Evolutionary conservation across 2,888 invertebrate species (phyloP).

Genomic region (Patella pellucida): DNA sequence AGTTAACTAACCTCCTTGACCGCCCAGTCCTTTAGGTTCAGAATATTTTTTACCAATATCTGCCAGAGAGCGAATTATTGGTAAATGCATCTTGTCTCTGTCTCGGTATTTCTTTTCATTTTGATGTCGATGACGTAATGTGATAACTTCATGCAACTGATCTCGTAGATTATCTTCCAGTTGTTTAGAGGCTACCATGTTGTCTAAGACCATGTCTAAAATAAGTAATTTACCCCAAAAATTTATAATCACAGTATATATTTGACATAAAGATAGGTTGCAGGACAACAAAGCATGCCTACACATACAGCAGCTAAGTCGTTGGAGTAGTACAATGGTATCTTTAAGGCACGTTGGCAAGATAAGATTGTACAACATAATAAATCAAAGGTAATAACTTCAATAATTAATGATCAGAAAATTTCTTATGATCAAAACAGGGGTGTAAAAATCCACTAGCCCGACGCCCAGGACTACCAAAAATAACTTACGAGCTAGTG

Average conservation of each 20-base stretch:
- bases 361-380: no score
- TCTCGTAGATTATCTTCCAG: conserved; percentile 83
- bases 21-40: conserved; percentile 48
- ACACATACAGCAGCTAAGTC: no score
- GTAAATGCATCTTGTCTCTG: conserved; percentile 72
- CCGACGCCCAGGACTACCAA: no score
- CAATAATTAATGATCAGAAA: no score
- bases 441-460: no score
- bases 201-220: conserved; percentile 86
- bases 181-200: conserved; percentile 85
- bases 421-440: no score
- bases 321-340: no score
- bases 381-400: no score
- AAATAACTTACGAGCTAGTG: no score
- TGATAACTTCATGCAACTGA: conserved; percentile 84
- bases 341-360: no score
- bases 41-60: conserved; percentile 97
- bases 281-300: background rate
- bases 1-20: conserved; percentile 35
- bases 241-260: background rate
- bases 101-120: conserved; percentile 78
- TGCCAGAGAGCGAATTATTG: conserved; percentile 82
- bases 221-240: conserved; percentile 13
- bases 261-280: background rate
- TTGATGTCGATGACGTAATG: conserved; percentile 93